These are phyloP conservation scores for Eristalis intricaria DNA, from an alignment of 2,888 invertebrate genomes.

Conservation along the genomic window DNA sequence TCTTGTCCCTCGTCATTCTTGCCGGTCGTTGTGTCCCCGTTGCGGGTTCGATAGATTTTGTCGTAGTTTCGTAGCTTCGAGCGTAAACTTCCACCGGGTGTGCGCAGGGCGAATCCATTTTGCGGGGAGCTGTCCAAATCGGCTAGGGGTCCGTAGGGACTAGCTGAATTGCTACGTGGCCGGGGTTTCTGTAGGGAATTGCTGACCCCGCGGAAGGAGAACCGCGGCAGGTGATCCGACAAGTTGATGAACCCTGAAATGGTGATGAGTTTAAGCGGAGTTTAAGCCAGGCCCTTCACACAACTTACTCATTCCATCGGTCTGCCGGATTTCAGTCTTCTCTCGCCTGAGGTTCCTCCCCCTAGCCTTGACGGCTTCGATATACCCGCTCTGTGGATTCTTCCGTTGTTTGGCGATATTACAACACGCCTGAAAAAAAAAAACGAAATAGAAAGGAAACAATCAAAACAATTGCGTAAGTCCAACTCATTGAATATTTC, in stretches of 20 bases:
- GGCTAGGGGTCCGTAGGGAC: constrained; percentile 57
- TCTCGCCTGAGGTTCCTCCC: constrained; percentile 62
- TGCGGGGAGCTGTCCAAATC: constrained; percentile 35
- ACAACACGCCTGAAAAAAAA: constrained; percentile 53
- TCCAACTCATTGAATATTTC: constrained; percentile 37
- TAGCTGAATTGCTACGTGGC: constrained; percentile 59
- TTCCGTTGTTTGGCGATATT: constrained; percentile 64
- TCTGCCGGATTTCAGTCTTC: constrained; percentile 65
- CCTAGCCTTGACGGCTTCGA: constrained; percentile 63
- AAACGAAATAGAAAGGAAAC: neutral
- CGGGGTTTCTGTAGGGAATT: constrained; percentile 50
- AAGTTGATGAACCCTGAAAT: constrained; percentile 61
- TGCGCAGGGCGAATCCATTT: constrained; percentile 58
- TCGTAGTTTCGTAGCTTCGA: constrained; percentile 69
- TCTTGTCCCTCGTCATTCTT: constrained; percentile 40
- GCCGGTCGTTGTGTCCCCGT: constrained; percentile 39
- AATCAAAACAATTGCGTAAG: neutral
- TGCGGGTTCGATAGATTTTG: constrained; percentile 58
- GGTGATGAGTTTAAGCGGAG: neutral
- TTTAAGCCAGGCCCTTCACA: neutral
- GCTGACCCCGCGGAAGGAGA: constrained; percentile 47
- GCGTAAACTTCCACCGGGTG: constrained; percentile 62
- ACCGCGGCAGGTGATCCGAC: constrained; percentile 63
- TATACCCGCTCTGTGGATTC: constrained; percentile 57
- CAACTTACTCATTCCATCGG: constrained; percentile 59